Percentiles rank a stretch among this genome's conserved stretches.
phyloP scores from a whole-genome alignment of 2,113 vertebrate genomes.

The Cephalopterus ornatus region DNA sequence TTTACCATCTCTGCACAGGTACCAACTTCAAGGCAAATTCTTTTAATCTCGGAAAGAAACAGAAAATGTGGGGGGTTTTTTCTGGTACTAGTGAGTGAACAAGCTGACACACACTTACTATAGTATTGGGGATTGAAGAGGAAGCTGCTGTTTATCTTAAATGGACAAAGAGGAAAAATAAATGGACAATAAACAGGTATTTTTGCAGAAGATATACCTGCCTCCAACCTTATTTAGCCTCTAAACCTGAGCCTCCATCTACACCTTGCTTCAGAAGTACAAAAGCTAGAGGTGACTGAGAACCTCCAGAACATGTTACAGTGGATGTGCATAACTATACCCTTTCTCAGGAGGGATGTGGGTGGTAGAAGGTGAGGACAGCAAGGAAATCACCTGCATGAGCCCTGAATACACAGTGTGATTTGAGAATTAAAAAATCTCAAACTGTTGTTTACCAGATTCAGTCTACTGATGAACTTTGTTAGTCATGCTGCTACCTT shows the following conservation, averaged over 20 bases:
- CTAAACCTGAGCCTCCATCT: not conserved
- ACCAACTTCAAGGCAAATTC: not conserved
- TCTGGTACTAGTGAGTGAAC: not conserved
- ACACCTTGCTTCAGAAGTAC: fast-evolving
- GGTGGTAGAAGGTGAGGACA: not conserved
- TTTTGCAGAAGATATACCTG: not conserved
- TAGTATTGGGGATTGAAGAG: not conserved
- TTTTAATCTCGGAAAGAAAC: not conserved
- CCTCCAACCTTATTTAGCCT: not conserved
- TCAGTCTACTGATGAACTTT: not conserved
- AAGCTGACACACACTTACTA: not conserved
- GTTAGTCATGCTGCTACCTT: not conserved
- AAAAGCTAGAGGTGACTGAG: not conserved
- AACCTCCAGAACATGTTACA: fast-evolving
- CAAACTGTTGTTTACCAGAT: not conserved
- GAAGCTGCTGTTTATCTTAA: not conserved
- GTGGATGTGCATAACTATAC: not conserved
- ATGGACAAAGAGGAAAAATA: not conserved
- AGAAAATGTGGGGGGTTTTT: fast-evolving
- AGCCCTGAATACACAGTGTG: not conserved
- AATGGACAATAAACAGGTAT: not conserved
- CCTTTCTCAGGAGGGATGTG: not conserved
- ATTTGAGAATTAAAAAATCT: not conserved
- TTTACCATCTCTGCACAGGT: not conserved
- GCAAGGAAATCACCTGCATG: not conserved